A percentile compares a stretch with the other conserved stretches of the same genome.
phyloP scores from a whole-genome alignment of 2,888 invertebrate species.

The Chesias legatella region DNA sequence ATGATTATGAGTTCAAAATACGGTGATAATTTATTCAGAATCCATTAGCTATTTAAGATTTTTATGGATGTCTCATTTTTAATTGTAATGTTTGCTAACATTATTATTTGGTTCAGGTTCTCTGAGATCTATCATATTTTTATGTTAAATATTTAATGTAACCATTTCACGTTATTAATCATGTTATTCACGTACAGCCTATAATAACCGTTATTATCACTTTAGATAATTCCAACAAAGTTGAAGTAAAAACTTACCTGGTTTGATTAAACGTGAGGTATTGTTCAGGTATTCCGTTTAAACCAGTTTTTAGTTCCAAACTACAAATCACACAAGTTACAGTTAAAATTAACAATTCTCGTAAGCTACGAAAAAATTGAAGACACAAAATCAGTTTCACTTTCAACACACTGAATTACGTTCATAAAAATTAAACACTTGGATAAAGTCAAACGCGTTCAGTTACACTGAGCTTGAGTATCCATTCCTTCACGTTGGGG shows the following conservation, averaged over 20 bases:
- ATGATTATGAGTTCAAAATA: no score
- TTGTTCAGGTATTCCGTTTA: constrained; percentile 19
- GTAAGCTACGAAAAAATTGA: constrained; percentile 38
- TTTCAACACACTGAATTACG: constrained; percentile 49
- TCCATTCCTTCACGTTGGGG: constrained; percentile 64
- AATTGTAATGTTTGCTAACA: no score
- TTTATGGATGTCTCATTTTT: no score
- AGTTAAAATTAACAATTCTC: constrained; percentile 43
- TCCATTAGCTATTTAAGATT: no score
- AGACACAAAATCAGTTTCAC: constrained; percentile 61
- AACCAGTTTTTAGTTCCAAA: constrained; percentile 28
- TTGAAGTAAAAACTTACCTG: constrained; percentile 21
- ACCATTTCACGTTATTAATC: no score
- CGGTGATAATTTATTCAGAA: no score
- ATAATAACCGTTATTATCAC: no score
- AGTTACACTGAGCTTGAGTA: constrained; percentile 57
- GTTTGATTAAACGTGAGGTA: constrained; percentile 7
- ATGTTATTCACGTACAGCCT: no score
- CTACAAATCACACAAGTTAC: constrained; percentile 33
- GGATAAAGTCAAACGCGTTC: constrained; percentile 39
- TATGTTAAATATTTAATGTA: no score
- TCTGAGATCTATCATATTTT: no score
- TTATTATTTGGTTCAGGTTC: no score
- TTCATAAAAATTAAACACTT: constrained; percentile 40
- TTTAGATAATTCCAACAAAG: no score